Evolutionary conservation across 2,888 invertebrate species (phyloP), one percentile per base, ranked within the genome.

Genomic region (Apamea crenata): DNA sequence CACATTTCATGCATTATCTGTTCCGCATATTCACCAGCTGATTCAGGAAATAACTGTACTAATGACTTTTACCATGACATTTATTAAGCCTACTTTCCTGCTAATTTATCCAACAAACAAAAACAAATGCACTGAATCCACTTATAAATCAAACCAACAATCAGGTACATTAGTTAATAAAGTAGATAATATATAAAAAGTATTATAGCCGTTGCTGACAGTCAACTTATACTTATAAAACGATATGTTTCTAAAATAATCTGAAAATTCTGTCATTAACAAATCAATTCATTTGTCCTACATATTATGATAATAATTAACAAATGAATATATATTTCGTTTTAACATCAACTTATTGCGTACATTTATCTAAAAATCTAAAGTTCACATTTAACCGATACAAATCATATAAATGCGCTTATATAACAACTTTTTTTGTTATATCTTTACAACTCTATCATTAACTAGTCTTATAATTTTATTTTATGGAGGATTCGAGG

Each of bases 91-190:
- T 82, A 87, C 70, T 69, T 75, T 85, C 29, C 75, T 66, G 74
- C 66, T 84, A 81, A 53, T 71, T 70, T 76, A 47, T 70, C 70
- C 61, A 81, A 82, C 73, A 29, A 84, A 80, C 67, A 65, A 85
- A 81, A 87, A 77, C 61, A 73, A 83, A 87, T 81, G 67, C 66
- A 71, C 74, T 75, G 78, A 81, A 78, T 72, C 82, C 21, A 87
- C 80, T 78, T 83, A 84, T 67, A 80, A 80, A 87, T 32, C 21
- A 81, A 89, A 78, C 69, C 85, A 89, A 90, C 86, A 83, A 87
- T 89, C 89, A 89, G 90, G 89, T 89, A 89, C 89, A 77, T 81
- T 78, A 73, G 80, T 85, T 66, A 86, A 82, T 66, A 87, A 82
- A 80, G 78, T 85, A 82, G 18, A 76, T 77, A 80, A 69, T 75